These are phyloP conservation scores for Loripinus fragilis DNA, from an alignment of 2,888 invertebrate genomes.

Conservation along the genomic window DNA sequence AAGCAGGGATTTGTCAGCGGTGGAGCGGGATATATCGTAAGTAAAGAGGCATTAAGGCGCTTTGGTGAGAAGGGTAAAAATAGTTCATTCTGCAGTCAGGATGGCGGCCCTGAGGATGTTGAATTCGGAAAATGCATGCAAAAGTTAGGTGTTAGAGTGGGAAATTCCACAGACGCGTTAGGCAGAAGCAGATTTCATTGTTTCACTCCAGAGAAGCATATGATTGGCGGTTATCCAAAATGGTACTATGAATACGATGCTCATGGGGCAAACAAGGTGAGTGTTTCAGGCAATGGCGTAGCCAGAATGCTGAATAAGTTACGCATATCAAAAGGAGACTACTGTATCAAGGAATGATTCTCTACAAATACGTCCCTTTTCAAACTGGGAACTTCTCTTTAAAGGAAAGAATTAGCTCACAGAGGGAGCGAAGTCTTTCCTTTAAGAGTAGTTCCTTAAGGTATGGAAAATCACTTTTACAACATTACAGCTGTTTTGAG, in stretches of 20 bases:
- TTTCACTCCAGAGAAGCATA: slow-evolving; percentile 73
- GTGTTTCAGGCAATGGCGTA: no score
- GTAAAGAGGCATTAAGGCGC: slow-evolving; percentile 89
- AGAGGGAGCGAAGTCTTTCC: no score
- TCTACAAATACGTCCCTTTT: no score
- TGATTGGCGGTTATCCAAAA: slow-evolving; percentile 72
- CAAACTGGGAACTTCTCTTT: no score
- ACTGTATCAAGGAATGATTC: no score
- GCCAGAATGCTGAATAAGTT: no score
- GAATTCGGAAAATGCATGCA: slow-evolving; percentile 76
- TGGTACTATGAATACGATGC: slow-evolving; percentile 76
- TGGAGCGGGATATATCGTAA: slow-evolving; percentile 93
- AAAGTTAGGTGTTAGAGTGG: slow-evolving; percentile 69
- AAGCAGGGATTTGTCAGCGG: slow-evolving; percentile 84
- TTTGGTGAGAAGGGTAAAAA: slow-evolving; percentile 88
- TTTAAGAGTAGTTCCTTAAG: no score
- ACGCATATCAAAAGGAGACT: no score
- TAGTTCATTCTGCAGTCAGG: slow-evolving; percentile 27
- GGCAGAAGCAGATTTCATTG: slow-evolving; percentile 78
- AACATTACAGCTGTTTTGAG: no score
- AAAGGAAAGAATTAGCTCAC: no score
- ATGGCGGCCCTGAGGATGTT: slow-evolving; percentile 77
- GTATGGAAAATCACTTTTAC: no score
- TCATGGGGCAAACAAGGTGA: slow-evolving; percentile 73
- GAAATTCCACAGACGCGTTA: slow-evolving; percentile 71